Percentiles rank a stretch among this genome's conserved stretches.
phyloP scores from a whole-genome alignment of 2,797 vertebrate species.

The Lagodon rhomboides region DNA sequence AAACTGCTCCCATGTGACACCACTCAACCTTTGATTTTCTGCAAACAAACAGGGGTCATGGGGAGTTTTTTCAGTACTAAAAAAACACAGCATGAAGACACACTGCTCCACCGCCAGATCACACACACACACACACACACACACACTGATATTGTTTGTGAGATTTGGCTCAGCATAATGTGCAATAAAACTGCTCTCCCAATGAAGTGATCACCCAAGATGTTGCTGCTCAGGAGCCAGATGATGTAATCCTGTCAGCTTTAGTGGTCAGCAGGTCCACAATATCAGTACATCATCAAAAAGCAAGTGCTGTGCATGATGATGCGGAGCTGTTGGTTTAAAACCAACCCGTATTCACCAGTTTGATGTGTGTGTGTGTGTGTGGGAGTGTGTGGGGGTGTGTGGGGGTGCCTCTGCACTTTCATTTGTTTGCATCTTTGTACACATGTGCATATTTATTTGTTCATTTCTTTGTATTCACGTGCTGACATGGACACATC shows the following conservation, averaged over 20 bases:
- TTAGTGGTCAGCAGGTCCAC: constrained; percentile 18
- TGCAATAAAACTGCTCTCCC: constrained; percentile 16
- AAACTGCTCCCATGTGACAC: constrained; percentile 13
- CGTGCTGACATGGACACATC: constrained; percentile 2
- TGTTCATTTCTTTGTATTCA: constrained; percentile 20
- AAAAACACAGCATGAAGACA: neutral
- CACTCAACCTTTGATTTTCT: constrained; percentile 2
- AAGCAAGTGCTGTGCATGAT: constrained; percentile 22
- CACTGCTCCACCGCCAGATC: neutral
- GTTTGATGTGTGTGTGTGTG: constrained; percentile 4
- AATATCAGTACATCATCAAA: constrained; percentile 33
- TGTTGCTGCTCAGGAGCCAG: neutral
- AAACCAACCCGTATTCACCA: constrained; percentile 11
- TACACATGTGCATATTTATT: constrained; percentile 23
- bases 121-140: neutral
- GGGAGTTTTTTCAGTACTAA: constrained; percentile 1
- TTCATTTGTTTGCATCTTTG: constrained; percentile 25
- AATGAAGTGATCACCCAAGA: neutral
- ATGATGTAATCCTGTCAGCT: constrained; percentile 35
- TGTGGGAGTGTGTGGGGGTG: constrained; percentile 20
- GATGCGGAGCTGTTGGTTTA: neutral
- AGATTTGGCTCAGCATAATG: neutral
- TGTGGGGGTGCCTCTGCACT: constrained; percentile 42
- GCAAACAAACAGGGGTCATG: neutral
- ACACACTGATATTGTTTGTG: neutral